Conservation (phyloP, 2,888 invertebrate species). For the Pandemis heparana region DNA sequence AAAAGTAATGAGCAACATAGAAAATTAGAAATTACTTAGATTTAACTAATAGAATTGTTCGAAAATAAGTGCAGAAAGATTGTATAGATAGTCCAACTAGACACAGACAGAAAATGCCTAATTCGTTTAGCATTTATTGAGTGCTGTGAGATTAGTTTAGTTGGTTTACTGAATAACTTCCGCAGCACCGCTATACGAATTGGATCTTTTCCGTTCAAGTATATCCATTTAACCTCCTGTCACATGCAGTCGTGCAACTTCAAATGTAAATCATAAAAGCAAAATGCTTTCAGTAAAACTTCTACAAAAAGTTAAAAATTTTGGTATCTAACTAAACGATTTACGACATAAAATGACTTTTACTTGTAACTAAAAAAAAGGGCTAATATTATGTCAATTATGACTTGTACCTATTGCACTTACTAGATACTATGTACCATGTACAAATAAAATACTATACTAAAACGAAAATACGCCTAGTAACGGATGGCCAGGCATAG, state of each 20-base stretch:
- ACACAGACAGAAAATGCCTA: neutral
- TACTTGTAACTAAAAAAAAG: constrained; percentile 44
- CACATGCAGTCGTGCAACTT: constrained; percentile 18
- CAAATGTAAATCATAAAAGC: constrained; percentile 26
- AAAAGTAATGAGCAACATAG: constrained; percentile 31
- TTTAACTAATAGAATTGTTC: constrained; percentile 21
- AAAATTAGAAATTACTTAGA: constrained; percentile 31
- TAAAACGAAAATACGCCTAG: constrained; percentile 46
- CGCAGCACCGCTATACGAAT: neutral
- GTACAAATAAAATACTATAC: constrained; percentile 57
- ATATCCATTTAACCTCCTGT: constrained; percentile 8
- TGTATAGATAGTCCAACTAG: constrained; percentile 6
- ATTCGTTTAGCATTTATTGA: neutral
- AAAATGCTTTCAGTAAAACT: constrained; percentile 27
- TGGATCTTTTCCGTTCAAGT: neutral
- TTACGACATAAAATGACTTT: constrained; percentile 52
- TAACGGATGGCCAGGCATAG: neutral
- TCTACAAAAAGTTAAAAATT: constrained; percentile 44
- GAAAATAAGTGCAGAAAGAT: constrained; percentile 36
- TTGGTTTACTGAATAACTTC: neutral
- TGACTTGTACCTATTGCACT: constrained; percentile 78
- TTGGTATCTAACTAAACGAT: constrained; percentile 52
- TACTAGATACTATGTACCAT: constrained; percentile 56
- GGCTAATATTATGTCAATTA: constrained; percentile 62
- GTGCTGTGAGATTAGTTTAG: neutral